Conservation (phyloP, 1,140 invertebrate genomes). For the Stegodyphus mimosarum region DNA sequence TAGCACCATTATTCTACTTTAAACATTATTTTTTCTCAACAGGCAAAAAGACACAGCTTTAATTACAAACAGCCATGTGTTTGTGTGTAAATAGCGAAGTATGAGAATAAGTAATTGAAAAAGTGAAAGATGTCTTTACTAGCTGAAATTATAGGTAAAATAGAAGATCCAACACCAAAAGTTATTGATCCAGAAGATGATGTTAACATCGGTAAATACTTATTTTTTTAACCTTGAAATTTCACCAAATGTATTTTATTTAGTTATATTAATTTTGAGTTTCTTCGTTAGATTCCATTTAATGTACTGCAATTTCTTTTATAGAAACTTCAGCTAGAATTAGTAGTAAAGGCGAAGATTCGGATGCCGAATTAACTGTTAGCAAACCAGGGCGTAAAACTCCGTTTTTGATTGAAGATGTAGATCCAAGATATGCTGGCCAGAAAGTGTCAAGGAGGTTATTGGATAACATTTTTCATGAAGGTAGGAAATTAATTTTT, state of each 20-base stretch:
- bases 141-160: no score
- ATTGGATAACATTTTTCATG: slow-evolving; percentile 26
- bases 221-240: not conserved
- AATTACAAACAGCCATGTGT: no score
- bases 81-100: no score
- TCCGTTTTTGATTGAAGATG: slow-evolving; percentile 75
- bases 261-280: slow-evolving; percentile 12
- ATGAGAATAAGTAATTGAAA: no score
- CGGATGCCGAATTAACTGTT: not conserved
- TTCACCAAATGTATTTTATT: slow-evolving; percentile 27
- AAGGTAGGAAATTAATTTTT: slow-evolving; percentile 3
- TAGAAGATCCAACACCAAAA: slow-evolving; percentile 62
- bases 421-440: slow-evolving; percentile 79
- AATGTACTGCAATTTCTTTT: not conserved
- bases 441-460: slow-evolving; percentile 68
- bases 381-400: slow-evolving; percentile 67
- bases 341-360: slow-evolving; percentile 54
- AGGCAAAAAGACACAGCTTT: no score
- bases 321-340: slow-evolving; percentile 26
- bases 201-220: slow-evolving; percentile 59
- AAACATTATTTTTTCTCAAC: no score
- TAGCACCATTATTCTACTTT: no score
- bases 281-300: slow-evolving; percentile 3
- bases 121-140: no score
- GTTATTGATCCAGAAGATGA: slow-evolving; percentile 65